Percentiles rank a stretch among this genome's conserved stretches.
phyloP scores from a whole-genome alignment of 2,888 invertebrate genomes.

The Drosophila parthenogenetica region DNA sequence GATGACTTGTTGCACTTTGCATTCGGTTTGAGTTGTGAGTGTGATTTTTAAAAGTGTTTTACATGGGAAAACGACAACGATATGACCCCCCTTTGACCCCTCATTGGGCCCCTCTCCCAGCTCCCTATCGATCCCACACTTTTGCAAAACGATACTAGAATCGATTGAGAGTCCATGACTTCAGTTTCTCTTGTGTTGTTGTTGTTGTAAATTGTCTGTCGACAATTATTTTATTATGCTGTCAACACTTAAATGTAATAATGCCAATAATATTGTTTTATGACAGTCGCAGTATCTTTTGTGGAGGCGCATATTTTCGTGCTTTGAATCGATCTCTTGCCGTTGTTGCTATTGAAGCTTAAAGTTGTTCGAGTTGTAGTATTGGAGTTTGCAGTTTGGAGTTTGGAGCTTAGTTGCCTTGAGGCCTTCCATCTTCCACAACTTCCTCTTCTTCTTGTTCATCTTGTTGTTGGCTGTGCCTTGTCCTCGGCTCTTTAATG shows the following conservation, averaged over 20 bases:
- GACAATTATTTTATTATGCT: constrained; percentile 85
- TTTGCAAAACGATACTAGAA: constrained; percentile 46
- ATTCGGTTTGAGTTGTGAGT: constrained; percentile 79
- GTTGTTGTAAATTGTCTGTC: constrained; percentile 80
- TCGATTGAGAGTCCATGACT: constrained; percentile 50
- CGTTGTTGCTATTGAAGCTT: constrained; percentile 17
- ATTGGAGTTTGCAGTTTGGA: neutral
- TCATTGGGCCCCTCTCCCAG: neutral
- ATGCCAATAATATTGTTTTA: constrained; percentile 83
- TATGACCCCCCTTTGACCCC: constrained; percentile 10
- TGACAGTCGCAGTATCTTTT: constrained; percentile 76
- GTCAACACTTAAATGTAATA: constrained; percentile 84
- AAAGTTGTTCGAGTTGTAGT: neutral
- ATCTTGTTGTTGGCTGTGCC: constrained; percentile 10
- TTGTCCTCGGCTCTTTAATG: constrained; percentile 71
- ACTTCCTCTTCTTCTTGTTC: constrained; percentile 17
- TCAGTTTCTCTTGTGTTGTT: constrained; percentile 42
- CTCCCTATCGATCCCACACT: constrained; percentile 3
- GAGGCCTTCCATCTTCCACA: constrained; percentile 42
- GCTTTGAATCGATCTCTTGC: constrained; percentile 50
- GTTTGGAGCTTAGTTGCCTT: constrained; percentile 29
- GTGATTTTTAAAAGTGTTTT: constrained; percentile 82
- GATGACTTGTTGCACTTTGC: constrained; percentile 74
- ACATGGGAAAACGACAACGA: constrained; percentile 79
- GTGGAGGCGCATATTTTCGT: constrained; percentile 64